Evolutionary conservation across 35 echinoderm and acorn worm genomes (phyloP), one percentile per base, ranked within the genome.

Genomic region (Patiria miniata): DNA sequence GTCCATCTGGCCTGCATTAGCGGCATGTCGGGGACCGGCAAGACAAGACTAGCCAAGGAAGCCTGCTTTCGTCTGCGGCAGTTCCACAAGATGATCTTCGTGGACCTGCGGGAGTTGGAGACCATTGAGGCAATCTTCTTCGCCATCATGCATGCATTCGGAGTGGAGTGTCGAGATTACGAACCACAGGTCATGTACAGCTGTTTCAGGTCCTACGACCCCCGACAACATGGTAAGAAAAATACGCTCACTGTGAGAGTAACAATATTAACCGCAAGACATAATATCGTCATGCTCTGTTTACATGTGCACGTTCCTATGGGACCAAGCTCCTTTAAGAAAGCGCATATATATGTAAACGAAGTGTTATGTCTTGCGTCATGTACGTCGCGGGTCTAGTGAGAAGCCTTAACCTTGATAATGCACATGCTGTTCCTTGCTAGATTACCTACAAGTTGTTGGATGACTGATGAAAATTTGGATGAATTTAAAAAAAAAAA

Each of bases 21-120:
- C 69, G 92, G 96, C n/a, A 91, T 94, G 85, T 89, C 96, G 16
- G 92, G 96, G 28, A 87, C 89, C 15, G 92, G 96, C 19, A 99
- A 94, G 80, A 99, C 96, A 2, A 59, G 96, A n/a, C 89, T 99
- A 28, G 96, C 96, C 0, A 92, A 94, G 12, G 96, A 99, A 55
- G 87, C 92, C 36, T 95, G 92, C 77, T 73, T 86, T 23, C 83
- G 91, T 15, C 83, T 90, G 42, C 19, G 61, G 26, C 78, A 82
- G 58, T 87, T 68, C 61, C 87, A 86, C 18, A 68, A 97, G 69
- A 68, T 97, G 28, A 87, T 93, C 68, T 89, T 88, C 38, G 88
- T 97, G 36, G 83, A 97, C 51, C 84, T 97, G 2, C 83, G 91
- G 51, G 95, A 97, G 73, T 56, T 97, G 52, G 78, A 79, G 10